phyloP scores from a whole-genome alignment of 2,113 vertebrate species.

The Symphodus melops region DNA sequence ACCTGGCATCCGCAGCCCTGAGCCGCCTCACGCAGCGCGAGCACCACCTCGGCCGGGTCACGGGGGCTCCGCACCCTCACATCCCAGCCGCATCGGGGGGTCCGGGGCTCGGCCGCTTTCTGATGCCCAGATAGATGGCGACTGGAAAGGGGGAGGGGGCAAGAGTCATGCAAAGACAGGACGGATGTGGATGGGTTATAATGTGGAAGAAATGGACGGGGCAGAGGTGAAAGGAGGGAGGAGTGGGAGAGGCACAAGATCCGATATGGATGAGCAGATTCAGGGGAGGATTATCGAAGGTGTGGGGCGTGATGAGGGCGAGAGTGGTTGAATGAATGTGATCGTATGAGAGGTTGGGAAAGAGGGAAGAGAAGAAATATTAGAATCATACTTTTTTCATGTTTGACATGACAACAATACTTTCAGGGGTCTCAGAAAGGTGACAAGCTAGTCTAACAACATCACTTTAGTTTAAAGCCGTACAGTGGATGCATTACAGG shows the following conservation, averaged over 20 bases:
- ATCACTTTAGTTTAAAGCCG: neutral
- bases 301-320: neutral
- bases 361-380: conserved; percentile 27
- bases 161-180: conserved; percentile 29
- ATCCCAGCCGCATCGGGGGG: conserved; percentile 89
- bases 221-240: conserved; percentile 36
- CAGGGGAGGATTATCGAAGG: neutral
- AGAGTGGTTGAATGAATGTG: conserved; percentile 16
- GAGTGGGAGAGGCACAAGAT: neutral
- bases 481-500: neutral
- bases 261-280: neutral
- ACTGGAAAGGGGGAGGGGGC: conserved; percentile 74
- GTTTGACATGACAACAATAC: conserved; percentile 3
- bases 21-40: conserved; percentile 87
- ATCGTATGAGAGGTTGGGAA: conserved; percentile 15
- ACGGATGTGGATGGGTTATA: neutral
- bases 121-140: conserved; percentile 97
- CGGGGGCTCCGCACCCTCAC: conserved; percentile 88
- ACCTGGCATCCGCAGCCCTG: conserved; percentile 87
- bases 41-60: conserved; percentile 87
- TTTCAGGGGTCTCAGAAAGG: neutral
- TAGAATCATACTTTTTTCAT: conserved; percentile 23
- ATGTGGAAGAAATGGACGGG: neutral
- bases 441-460: neutral
- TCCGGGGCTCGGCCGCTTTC: conserved; percentile 87